Conservation (phyloP, 2,888 invertebrate genomes). For the Scelioninae gen. 2 region DNA sequence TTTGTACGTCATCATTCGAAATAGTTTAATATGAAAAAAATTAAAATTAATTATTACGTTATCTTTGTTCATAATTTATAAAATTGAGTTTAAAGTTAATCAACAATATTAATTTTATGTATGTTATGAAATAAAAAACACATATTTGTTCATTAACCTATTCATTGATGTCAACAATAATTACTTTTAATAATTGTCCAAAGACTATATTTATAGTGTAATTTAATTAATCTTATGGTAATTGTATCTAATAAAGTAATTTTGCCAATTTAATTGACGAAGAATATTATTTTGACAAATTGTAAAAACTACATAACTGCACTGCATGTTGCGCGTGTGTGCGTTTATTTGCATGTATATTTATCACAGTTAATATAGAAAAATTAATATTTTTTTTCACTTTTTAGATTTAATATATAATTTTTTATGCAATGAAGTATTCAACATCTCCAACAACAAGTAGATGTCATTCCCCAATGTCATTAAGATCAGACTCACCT, state of each 20-base stretch:
- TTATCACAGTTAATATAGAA: no score
- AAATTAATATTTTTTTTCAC: neutral
- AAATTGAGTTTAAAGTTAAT: neutral
- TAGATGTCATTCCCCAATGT: constrained; percentile 73
- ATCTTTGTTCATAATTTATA: neutral
- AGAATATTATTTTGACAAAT: no score
- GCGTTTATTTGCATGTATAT: no score
- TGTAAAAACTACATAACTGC: no score
- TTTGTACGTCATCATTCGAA: constrained; percentile 39
- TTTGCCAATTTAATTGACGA: neutral
- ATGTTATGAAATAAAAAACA: neutral
- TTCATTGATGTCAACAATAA: constrained; percentile 25
- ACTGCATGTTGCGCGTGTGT: no score
- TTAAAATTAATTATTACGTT: constrained; percentile 9
- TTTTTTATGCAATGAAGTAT: constrained; percentile 77
- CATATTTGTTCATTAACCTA: constrained; percentile 29
- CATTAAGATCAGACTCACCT: constrained; percentile 77
- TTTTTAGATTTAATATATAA: constrained; percentile 6
- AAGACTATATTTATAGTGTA: constrained; percentile 4
- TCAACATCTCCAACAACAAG: constrained; percentile 80
- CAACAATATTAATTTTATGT: neutral
- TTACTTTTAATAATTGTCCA: constrained; percentile 9
- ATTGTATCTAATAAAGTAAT: neutral
- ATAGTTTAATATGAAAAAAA: constrained; percentile 9
- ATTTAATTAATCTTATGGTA: constrained; percentile 2